phyloP scores from a whole-genome alignment of 1,140 invertebrate genomes.

The Andrena cerasifolii region DNA sequence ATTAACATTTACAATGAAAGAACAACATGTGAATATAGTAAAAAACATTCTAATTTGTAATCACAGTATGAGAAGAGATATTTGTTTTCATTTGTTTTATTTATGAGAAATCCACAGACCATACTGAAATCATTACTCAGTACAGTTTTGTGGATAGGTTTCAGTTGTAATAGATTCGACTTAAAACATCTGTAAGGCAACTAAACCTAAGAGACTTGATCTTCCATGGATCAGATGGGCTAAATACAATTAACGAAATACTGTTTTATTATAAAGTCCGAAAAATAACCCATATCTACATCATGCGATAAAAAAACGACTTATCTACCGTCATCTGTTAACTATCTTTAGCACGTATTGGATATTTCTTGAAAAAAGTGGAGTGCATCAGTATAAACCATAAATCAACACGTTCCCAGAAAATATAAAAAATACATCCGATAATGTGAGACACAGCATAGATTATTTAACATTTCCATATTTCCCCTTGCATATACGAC shows the following conservation, averaged over 20 bases:
- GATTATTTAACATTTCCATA: conserved; percentile 4
- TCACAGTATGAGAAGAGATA: not conserved
- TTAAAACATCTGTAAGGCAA: not conserved
- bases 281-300: conserved; percentile 16
- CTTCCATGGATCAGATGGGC: not conserved
- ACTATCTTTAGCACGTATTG: not conserved
- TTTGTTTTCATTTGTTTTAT: conserved; percentile 30
- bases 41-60: conserved; percentile 9
- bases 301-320: not conserved
- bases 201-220: not conserved
- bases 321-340: not conserved
- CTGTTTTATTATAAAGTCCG: not conserved
- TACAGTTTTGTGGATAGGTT: conserved; percentile 16
- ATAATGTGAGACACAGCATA: not conserved
- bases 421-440: not conserved
- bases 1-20: not conserved
- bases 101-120: conserved; percentile 41
- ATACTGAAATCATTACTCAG: not conserved
- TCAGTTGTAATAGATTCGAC: conserved; percentile 14
- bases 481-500: not conserved
- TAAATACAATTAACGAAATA: conserved; percentile 10
- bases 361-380: not conserved
- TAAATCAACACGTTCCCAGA: not conserved
- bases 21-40: conserved; percentile 1
- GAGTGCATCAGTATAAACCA: not conserved